These are phyloP conservation scores for Microhierax caerulescens DNA, from an alignment of 2,797 vertebrate genomes.

Conservation along the genomic window DNA sequence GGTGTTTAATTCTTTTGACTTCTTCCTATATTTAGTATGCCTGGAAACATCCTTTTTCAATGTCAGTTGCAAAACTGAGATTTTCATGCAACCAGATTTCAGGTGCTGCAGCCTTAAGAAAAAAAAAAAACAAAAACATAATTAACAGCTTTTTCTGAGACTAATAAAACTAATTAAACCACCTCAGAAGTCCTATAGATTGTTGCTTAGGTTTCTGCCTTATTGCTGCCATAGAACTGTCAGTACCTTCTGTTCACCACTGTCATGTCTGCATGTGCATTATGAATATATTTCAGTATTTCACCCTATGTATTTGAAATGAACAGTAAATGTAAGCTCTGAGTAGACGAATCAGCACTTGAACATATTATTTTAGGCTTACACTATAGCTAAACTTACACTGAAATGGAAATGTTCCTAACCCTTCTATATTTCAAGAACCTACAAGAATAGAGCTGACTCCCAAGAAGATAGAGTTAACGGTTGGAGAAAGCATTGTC, in stretches of 20 bases:
- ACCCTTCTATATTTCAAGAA: constrained; percentile 74
- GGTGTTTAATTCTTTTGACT: neutral
- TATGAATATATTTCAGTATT: neutral
- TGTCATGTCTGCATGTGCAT: neutral
- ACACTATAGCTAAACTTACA: neutral
- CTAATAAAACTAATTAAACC: neutral
- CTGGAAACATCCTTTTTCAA: neutral
- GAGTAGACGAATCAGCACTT: neutral
- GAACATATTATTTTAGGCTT: neutral
- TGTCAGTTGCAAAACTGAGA: neutral
- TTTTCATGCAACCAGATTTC: neutral
- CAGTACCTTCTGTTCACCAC: neutral
- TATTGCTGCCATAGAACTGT: neutral
- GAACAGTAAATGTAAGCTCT: neutral
- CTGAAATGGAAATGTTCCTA: neutral
- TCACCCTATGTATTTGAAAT: neutral
- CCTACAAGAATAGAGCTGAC: constrained; percentile 92
- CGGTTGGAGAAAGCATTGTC: constrained; percentile 94
- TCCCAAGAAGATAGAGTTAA: constrained; percentile 89
- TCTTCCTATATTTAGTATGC: neutral
- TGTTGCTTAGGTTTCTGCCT: neutral
- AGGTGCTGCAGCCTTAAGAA: neutral
- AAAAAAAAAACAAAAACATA: neutral
- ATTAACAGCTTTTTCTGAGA: neutral
- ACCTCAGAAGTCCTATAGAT: neutral